Percentiles rank a stretch among this genome's conserved stretches.
Evolutionary conservation across 1,140 invertebrate genomes (phyloP).

Genomic region (Euwallacea fornicatus): DNA sequence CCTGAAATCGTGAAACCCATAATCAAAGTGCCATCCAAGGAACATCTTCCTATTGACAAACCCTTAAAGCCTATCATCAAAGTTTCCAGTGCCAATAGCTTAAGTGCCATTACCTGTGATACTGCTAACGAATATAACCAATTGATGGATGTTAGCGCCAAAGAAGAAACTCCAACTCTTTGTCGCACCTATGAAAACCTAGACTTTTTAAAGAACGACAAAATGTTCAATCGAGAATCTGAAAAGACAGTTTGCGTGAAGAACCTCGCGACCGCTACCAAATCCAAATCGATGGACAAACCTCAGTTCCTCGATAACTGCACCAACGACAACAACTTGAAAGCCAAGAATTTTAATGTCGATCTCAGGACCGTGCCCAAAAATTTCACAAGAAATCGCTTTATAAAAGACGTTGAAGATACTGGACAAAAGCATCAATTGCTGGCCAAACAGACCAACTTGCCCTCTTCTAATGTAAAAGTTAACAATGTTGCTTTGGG

Average conservation of each 20-base stretch:
- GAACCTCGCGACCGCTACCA: constrained; percentile 22
- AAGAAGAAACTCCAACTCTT: constrained; percentile 1
- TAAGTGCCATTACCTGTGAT: constrained; percentile 18
- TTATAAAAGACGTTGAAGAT: constrained; percentile 29
- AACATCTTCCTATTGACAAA: constrained; percentile 28
- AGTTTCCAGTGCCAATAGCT: constrained; percentile 35
- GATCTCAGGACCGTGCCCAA: constrained; percentile 48
- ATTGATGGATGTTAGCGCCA: constrained; percentile 16
- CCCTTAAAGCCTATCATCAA: constrained; percentile 43
- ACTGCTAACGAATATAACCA: constrained; percentile 9
- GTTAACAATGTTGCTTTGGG: constrained; percentile 42
- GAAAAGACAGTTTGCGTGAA: constrained; percentile 46
- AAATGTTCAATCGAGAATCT: constrained; percentile 35
- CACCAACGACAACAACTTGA: constrained; percentile 37
- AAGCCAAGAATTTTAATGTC: constrained; percentile 40
- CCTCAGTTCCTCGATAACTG: constrained; percentile 8
- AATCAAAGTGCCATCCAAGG: constrained; percentile 41
- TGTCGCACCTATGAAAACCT: constrained; percentile 49
- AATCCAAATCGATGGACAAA: constrained; percentile 27
- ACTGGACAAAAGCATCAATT: constrained; percentile 8
- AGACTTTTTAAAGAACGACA: constrained; percentile 48
- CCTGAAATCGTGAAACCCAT: constrained; percentile 26
- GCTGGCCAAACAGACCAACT: constrained; percentile 26
- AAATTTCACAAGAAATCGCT: constrained; percentile 50
- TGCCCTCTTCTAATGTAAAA: constrained; percentile 20